Conservation (phyloP, 35 echinoderm and acorn worm species). For the Anneissia japonica region DNA sequence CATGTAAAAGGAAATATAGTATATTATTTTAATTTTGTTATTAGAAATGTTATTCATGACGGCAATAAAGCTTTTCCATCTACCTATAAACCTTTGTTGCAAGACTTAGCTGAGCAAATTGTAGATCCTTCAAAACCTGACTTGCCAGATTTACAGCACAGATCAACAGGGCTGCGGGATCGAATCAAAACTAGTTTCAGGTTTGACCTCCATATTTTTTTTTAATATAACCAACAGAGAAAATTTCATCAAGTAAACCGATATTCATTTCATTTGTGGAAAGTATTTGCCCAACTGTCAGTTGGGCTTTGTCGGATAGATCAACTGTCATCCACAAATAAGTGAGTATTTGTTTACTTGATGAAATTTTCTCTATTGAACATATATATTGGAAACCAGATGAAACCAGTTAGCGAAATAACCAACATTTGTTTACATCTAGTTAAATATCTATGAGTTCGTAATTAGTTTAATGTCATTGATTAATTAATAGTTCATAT, state of each 20-base stretch:
- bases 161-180: conserved; percentile 77
- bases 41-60: conserved; percentile 48
- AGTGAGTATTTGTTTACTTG: too few species aligned
- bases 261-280: background rate
- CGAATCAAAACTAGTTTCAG: conserved; percentile 84
- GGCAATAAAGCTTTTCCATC: conserved; percentile 40
- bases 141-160: conserved; percentile 70
- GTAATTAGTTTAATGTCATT: too few species aligned
- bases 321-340: too few species aligned
- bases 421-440: too few species aligned
- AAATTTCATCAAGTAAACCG: background rate
- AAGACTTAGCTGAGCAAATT: conserved; percentile 58
- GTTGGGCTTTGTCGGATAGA: too few species aligned
- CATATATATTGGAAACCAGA: too few species aligned
- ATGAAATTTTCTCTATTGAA: too few species aligned
- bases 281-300: too few species aligned
- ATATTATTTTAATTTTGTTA: conserved; percentile 2
- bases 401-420: too few species aligned
- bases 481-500: too few species aligned
- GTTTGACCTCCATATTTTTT: conserved; percentile 7
- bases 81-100: conserved; percentile 52
- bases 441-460: too few species aligned
- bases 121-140: conserved; percentile 79
- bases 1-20: too few species aligned
- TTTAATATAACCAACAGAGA: background rate